phyloP scores from a whole-genome alignment of 2,888 invertebrate genomes.

The Apamea crenata region DNA sequence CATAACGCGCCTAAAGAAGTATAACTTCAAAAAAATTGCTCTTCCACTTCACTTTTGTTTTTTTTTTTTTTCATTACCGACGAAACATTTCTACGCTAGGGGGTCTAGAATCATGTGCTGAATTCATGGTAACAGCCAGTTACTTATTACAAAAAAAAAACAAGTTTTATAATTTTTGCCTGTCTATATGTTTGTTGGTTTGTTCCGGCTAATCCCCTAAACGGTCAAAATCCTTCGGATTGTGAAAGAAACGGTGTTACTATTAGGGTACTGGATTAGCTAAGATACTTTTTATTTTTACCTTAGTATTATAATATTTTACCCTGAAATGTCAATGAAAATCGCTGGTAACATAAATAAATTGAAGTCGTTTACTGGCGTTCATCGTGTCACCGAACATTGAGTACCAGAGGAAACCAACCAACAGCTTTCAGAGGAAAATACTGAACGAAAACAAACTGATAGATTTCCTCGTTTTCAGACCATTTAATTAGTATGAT shows the following conservation, averaged over 20 bases:
- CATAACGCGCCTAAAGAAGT: no score
- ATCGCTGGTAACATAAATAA: not conserved
- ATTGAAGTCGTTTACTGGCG: not conserved
- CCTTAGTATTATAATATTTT: not conserved
- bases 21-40: no score
- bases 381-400: not conserved
- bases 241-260: not conserved
- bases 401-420: not conserved
- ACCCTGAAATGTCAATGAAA: not conserved
- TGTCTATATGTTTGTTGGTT: no score
- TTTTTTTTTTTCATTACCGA: no score
- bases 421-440: conserved; percentile 33
- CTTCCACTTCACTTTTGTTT: no score
- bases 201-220: no score
- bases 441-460: conserved; percentile 31
- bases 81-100: no score
- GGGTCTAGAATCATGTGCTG: no score
- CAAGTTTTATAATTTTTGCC: no score
- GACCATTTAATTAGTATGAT: not conserved
- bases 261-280: no score
- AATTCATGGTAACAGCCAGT: no score
- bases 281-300: not conserved
- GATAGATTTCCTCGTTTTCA: not conserved
- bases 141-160: not conserved
- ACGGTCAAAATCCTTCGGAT: not conserved